A percentile compares a stretch with the other conserved stretches of the same genome.
phyloP scores from a whole-genome alignment of 1,140 invertebrate genomes.

The Charaxes varanes region DNA sequence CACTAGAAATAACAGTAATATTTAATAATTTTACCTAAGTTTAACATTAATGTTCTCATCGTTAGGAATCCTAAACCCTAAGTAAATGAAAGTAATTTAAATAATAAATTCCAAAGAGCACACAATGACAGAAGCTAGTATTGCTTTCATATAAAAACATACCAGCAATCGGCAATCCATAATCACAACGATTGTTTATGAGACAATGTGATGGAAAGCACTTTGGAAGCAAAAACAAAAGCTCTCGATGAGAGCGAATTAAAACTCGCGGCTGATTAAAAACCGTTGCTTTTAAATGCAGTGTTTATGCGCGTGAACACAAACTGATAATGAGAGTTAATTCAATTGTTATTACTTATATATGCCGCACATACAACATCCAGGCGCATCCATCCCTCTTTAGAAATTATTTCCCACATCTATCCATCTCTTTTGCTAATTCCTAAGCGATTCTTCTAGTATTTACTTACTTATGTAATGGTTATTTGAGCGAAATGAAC shows the following conservation, averaged over 20 bases:
- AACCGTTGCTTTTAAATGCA: conserved; percentile 5
- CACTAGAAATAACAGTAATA: no score
- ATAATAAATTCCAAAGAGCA: conserved; percentile 10
- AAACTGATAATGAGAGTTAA: conserved; percentile 43
- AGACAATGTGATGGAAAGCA: conserved; percentile 51
- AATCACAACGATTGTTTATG: conserved; percentile 33
- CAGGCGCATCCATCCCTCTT: conserved; percentile 8
- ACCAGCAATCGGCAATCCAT: conserved; percentile 59
- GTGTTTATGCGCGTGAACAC: conserved; percentile 17
- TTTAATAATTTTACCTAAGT: no score
- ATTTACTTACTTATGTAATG: not conserved
- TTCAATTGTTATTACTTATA: conserved; percentile 45
- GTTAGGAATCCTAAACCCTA: no score
- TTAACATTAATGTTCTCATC: no score
- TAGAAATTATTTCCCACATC: conserved; percentile 8
- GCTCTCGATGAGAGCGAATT: conserved; percentile 9
- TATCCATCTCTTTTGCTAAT: conserved; percentile 4
- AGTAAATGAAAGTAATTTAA: conserved; percentile 3
- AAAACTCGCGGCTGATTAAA: not conserved
- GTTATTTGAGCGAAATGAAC: no score
- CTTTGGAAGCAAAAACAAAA: conserved; percentile 31
- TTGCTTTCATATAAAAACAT: conserved; percentile 28
- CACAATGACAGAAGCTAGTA: conserved; percentile 7
- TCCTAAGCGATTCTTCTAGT: not conserved
- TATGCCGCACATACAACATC: conserved; percentile 63